Evolutionary conservation across 2,113 vertebrate species (phyloP).

Genomic region (Cricetomys ansorgei): DNA sequence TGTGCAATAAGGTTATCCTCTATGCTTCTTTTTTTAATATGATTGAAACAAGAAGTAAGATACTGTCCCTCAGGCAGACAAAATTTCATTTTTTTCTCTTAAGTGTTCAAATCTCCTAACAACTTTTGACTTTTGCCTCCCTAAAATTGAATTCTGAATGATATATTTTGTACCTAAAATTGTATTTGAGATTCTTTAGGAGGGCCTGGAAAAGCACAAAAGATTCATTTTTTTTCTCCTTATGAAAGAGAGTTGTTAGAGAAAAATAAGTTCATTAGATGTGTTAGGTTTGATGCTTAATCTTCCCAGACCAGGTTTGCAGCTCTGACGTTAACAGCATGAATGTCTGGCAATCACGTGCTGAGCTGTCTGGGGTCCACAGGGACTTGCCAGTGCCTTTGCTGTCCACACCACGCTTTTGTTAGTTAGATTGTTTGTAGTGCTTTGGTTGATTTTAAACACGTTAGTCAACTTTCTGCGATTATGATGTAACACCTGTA

Average conservation of each 20-base stretch:
- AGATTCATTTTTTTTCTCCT: not conserved
- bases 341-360: not conserved
- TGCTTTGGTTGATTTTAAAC: not conserved
- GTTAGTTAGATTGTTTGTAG: not conserved
- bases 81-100: not conserved
- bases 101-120: not conserved
- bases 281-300: not conserved
- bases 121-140: slow-evolving; percentile 45
- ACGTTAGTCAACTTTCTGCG: not conserved
- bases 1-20: not conserved
- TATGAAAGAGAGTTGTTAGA: not conserved
- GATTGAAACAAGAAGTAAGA: slow-evolving; percentile 23
- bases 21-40: slow-evolving; percentile 2
- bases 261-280: not conserved
- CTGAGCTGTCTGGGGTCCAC: not conserved
- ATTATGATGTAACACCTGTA: not conserved
- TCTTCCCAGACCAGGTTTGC: not conserved
- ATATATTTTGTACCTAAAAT: slow-evolving; percentile 27
- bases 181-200: slow-evolving; percentile 9
- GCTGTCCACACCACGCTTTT: not conserved
- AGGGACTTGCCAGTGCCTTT: not conserved
- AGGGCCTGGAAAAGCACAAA: not conserved
- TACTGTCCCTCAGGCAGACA: not conserved
- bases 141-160: slow-evolving; percentile 8
- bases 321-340: not conserved